Conservation (phyloP, 2,888 invertebrate species). For the Dastarcus helophoroides region DNA sequence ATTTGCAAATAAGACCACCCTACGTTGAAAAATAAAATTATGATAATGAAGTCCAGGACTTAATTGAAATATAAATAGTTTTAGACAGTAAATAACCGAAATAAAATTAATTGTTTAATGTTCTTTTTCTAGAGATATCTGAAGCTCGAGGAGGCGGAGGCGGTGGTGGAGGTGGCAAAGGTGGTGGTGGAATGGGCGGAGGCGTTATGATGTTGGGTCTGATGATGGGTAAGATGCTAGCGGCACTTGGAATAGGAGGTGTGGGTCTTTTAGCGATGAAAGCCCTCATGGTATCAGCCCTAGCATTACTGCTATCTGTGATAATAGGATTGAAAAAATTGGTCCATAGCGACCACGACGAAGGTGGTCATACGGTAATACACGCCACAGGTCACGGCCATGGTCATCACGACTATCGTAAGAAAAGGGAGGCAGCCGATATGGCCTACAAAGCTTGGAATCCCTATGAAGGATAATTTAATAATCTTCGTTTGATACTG, state of each 20-base stretch:
- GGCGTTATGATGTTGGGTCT: slow-evolving; percentile 50
- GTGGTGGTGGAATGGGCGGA: slow-evolving; percentile 40
- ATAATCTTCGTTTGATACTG: no score
- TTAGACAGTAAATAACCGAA: no score
- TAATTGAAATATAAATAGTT: no score
- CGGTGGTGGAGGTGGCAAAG: slow-evolving; percentile 28
- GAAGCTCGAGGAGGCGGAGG: slow-evolving; percentile 6
- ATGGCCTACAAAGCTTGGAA: slow-evolving; percentile 37
- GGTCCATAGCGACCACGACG: slow-evolving; percentile 40
- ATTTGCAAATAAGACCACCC: no score
- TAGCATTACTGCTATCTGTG: slow-evolving; percentile 65
- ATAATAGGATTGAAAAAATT: slow-evolving; percentile 65
- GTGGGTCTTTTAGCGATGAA: slow-evolving; percentile 69
- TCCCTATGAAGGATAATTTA: no score
- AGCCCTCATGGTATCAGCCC: slow-evolving; percentile 45
- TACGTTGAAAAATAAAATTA: no score
- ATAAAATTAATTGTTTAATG: no score
- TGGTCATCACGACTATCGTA: slow-evolving; percentile 47
- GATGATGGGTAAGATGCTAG: slow-evolving; percentile 69
- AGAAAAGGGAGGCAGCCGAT: slow-evolving; percentile 33
- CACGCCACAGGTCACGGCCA: slow-evolving; percentile 46
- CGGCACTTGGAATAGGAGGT: slow-evolving; percentile 63
- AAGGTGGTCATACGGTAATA: slow-evolving; percentile 39
- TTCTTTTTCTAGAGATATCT: slow-evolving; percentile 1
- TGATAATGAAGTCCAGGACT: no score